Evolutionary conservation across 2,888 invertebrate species (phyloP), one percentile per base, ranked within the genome.

Genomic region (Dynastes grantii): DNA sequence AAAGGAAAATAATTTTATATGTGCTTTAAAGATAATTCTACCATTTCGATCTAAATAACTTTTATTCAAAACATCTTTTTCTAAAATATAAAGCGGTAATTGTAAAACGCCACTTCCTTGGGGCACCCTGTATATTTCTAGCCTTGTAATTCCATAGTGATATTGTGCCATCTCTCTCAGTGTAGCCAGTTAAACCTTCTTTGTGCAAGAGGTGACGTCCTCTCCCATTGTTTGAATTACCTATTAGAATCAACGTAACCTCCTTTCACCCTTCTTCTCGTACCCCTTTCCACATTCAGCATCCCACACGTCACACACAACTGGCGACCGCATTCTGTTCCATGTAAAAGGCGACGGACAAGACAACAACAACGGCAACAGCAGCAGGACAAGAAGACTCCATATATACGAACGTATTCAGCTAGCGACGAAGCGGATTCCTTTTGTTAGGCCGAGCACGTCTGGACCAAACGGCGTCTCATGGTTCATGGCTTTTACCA

Each of bases 401-500:
- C 22, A 27, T 58, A 58, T 22, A 58, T 53, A 53, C 5, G n/a
- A n/a, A 13, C 8, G 16, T 16, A 22, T 16, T 16, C 8, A 2
- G 16, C 2, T n/a, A 16, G 16, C 16, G 63, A 29, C 9, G 11
- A 29, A 8, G 13, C 55, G 51, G 55, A 32, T n/a, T 27, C 51
- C 78, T 79, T 82, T 84, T 83, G 83, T 81, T 80, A 84, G 80
- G 83, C 84, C 79, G 79, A 81, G 84, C 84, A 84, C 83, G 90
- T 90, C 83, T 89, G 88, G 81, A 90, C 93, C 90, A 90, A 88
- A 81, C 92, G 90, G 84, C 89, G 88, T 82, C 90, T 90, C 85
- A 89, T 89, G 82, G 87, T 87, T 88, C 87, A 93, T 88, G 95
- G 94, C 87, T 95, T 95, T 79, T 95, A 94, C 88, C 93, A 49